Evolutionary conservation across 2,113 vertebrate genomes (phyloP).

Genomic region (Lonchura striata): DNA sequence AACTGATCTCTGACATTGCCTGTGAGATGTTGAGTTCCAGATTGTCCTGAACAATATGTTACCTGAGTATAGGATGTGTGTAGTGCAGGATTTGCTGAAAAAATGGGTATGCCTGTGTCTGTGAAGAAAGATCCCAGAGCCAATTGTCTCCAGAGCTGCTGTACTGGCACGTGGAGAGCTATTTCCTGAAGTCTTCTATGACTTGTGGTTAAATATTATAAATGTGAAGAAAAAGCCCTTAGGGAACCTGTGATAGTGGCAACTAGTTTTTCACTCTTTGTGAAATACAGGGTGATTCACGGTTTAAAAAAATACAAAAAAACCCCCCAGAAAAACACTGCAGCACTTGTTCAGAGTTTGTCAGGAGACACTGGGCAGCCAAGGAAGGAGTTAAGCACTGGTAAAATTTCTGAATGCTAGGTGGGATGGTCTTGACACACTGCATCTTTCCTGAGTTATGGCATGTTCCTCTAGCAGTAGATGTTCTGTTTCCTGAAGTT

Average conservation of each 20-base stretch:
- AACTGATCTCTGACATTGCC: background rate
- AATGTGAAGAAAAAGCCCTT: background rate
- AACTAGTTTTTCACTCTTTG: background rate
- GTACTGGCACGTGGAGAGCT: background rate
- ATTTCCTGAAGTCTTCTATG: background rate
- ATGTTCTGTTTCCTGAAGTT: background rate
- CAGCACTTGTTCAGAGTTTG: background rate
- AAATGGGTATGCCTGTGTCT: background rate
- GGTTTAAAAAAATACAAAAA: background rate
- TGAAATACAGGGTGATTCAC: background rate
- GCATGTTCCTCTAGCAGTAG: background rate
- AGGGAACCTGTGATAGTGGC: background rate
- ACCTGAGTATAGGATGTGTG: background rate
- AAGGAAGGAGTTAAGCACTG: background rate
- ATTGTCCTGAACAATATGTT: rapidly evolving
- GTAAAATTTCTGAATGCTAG: background rate
- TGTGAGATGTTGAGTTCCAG: background rate
- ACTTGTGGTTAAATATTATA: background rate
- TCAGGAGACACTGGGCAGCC: background rate
- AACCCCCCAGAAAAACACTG: no score
- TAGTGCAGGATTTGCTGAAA: background rate
- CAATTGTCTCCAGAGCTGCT: background rate
- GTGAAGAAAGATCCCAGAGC: background rate
- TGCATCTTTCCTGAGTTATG: rapidly evolving
- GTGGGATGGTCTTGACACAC: rapidly evolving